Percentiles rank a stretch among this genome's conserved stretches.
phyloP scores from a whole-genome alignment of 2,113 vertebrate species.

The Syngnathus typhle region DNA sequence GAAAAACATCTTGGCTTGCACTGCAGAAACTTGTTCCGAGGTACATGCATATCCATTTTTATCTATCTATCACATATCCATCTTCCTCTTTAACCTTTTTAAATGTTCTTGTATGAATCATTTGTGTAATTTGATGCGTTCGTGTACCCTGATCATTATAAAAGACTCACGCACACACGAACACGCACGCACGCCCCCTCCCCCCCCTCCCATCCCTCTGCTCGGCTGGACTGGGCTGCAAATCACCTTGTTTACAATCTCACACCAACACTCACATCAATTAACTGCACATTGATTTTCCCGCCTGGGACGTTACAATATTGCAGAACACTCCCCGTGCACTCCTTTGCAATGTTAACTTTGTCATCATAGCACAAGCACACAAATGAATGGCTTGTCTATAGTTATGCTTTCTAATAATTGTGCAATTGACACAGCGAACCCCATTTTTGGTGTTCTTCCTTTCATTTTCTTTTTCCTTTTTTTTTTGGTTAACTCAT shows the following conservation, averaged over 20 bases:
- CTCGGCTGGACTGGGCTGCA: constrained; percentile 74
- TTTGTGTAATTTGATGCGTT: not conserved
- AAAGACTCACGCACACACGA: not conserved
- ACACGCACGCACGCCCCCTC: not conserved
- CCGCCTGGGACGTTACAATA: constrained; percentile 73
- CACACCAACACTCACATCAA: constrained; percentile 83
- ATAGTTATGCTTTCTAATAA: constrained; percentile 4
- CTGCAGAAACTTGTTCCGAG: not conserved
- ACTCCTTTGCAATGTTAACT: constrained; percentile 23
- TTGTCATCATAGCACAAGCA: constrained; percentile 43
- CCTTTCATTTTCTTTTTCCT: constrained; percentile 28
- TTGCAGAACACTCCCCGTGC: constrained; percentile 56
- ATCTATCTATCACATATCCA: not conserved
- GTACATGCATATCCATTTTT: not conserved
- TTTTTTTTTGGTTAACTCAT: constrained; percentile 56
- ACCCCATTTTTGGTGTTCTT: not conserved
- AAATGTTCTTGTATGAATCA: not conserved
- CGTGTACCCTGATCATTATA: not conserved
- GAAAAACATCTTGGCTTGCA: not conserved
- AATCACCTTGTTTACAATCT: constrained; percentile 85
- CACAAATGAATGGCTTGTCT: not conserved
- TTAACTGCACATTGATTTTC: constrained; percentile 80
- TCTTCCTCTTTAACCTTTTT: not conserved
- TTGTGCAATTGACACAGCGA: constrained; percentile 26
- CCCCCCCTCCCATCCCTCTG: not conserved